phyloP scores from a whole-genome alignment of 2,888 invertebrate species.

The Epiperipatus broadwayi region DNA sequence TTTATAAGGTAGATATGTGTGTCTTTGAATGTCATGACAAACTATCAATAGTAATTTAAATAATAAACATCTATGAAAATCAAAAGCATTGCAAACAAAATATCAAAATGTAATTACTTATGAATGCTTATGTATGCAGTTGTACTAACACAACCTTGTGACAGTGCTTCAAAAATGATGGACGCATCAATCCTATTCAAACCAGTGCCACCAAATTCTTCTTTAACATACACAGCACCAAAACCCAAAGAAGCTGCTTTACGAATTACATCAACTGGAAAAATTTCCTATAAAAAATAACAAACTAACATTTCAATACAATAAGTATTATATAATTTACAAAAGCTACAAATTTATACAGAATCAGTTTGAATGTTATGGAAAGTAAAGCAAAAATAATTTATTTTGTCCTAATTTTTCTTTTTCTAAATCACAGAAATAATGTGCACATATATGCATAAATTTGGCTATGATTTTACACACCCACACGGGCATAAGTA shows the following conservation, averaged over 20 bases:
- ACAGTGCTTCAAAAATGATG: constrained; percentile 37
- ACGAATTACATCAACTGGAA: constrained; percentile 34
- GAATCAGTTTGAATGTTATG: too few species aligned
- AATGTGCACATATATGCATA: too few species aligned
- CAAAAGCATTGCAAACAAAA: constrained; percentile 13
- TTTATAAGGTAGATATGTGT: too few species aligned
- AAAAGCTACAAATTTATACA: too few species aligned
- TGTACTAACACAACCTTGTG: constrained; percentile 37
- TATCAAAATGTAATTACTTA: constrained; percentile 29
- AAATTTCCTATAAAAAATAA: constrained; percentile 27
- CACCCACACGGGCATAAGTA: too few species aligned
- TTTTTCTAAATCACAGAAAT: too few species aligned
- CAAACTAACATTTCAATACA: background rate
- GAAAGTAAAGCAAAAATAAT: too few species aligned
- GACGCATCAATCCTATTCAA: constrained; percentile 35
- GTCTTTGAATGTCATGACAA: background rate
- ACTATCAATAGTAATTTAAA: background rate
- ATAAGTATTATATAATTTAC: constrained; percentile 5
- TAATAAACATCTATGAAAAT: background rate
- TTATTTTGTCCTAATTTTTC: too few species aligned
- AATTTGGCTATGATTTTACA: too few species aligned
- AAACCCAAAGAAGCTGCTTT: constrained; percentile 37
- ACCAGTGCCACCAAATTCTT: constrained; percentile 35
- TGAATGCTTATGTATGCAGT: constrained; percentile 39
- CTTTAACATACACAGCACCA: constrained; percentile 36